Evolutionary conservation across 2,113 vertebrate species (phyloP), one percentile per base, ranked within the genome.

Genomic region (Nibea coibor): DNA sequence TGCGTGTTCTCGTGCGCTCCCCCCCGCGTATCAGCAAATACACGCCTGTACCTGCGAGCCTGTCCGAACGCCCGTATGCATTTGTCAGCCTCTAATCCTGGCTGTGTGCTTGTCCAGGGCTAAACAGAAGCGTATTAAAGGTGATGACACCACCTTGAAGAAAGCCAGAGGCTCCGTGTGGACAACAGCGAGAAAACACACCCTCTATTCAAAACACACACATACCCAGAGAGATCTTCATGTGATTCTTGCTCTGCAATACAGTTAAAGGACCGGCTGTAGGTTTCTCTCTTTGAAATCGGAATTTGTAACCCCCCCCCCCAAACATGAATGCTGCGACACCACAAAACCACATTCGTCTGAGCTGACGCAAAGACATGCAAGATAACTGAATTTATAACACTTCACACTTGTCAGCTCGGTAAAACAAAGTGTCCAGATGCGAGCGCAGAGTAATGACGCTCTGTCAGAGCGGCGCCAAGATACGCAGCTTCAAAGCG

Each of bases 291-390:
- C 2, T 75, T 76, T 64, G 42, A 82, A 78, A 47, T 53, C 47
- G 0, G 2, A 42, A 9, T 74, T 63, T 63, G 42, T 48, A 12
- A 69, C 7, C 1, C 6, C 20, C 17, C 22, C 31, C 35, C 22
- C 14, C 22, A 15, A 80, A 80, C 54, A 56, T 17, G 5, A 62
- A 22, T 9, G 2, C 24, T 58, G 24, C 48, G 43, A 57, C 63
- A 39, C 68, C 31, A 24, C 20, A 5, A 17, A 78, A 72, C n/a
- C 54, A 45, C 53, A 66, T 80, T 72, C 11, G 8, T 75, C 53
- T 72, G 45, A 78, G 81, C 70, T 85, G 88, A 88, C 4, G 61
- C 88, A 89, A 88, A 89, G 43, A 81, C 63, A 22, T 71, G 79
- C 59, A 85, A 89, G 83, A 88, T 65, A 64, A 66, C 65, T 51